phyloP scores from a whole-genome alignment of 2,797 vertebrate species.

The Ibycter americanus region DNA sequence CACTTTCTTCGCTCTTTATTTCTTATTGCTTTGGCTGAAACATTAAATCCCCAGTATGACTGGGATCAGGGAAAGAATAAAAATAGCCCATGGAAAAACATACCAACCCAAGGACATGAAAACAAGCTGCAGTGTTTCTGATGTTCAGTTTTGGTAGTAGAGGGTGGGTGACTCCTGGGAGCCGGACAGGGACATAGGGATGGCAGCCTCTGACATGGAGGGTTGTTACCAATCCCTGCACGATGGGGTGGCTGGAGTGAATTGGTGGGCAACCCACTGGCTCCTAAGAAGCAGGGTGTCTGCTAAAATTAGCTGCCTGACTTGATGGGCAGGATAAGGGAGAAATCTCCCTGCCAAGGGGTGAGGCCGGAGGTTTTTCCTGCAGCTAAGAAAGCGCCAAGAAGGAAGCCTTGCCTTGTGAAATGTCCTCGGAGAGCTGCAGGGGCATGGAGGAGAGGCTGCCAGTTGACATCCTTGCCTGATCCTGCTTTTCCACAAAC shows the following conservation, averaged over 20 bases:
- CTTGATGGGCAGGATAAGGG: constrained; percentile 14
- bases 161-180: neutral
- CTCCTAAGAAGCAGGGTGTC: neutral
- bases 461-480: neutral
- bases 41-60: constrained; percentile 33
- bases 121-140: neutral
- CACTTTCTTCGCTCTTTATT: constrained; percentile 40
- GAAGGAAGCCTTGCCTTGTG: constrained; percentile 15
- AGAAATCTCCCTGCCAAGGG: constrained; percentile 19
- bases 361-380: constrained; percentile 10
- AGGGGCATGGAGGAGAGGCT: neutral
- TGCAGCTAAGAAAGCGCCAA: neutral
- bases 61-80: constrained; percentile 36
- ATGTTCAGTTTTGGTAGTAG: neutral
- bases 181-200: neutral
- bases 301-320: neutral
- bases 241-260: rapidly evolving
- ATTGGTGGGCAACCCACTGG: neutral
- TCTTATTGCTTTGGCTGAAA: constrained; percentile 63
- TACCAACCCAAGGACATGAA: neutral
- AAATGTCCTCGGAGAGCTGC: neutral
- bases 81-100: constrained; percentile 51
- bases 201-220: neutral
- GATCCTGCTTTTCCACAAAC: neutral
- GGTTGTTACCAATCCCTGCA: neutral